A percentile compares a stretch with the other conserved stretches of the same genome.
These are phyloP conservation scores for Lepidocyrtoides sp. DNA, from an alignment of 2,888 invertebrate species.

Conservation along the genomic window DNA sequence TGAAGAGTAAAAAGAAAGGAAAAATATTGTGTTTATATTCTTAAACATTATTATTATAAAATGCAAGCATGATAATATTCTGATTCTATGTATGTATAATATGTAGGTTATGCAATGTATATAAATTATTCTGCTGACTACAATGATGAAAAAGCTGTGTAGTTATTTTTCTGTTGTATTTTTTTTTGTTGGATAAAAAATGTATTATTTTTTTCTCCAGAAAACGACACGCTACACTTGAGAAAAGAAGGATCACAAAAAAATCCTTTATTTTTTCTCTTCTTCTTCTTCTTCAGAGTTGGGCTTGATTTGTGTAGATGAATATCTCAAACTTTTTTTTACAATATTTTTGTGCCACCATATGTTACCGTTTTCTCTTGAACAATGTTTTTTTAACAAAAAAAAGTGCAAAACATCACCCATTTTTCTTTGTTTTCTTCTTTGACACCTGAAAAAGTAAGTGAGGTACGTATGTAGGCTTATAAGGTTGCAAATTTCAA, in stretches of 20 bases:
- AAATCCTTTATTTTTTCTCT: too few species aligned
- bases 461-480: too few species aligned
- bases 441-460: conserved; percentile 61
- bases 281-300: background rate
- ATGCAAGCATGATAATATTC: too few species aligned
- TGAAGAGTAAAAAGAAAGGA: conserved; percentile 9
- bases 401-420: conserved; percentile 50
- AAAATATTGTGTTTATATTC: background rate
- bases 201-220: background rate
- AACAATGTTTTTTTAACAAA: too few species aligned
- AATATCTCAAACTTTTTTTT: conserved; percentile 57
- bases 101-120: background rate
- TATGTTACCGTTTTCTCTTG: conserved; percentile 5
- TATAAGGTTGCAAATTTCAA: conserved; percentile 15
- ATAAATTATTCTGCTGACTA: background rate
- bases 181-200: background rate
- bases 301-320: conserved; percentile 63
- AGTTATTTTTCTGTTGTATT: background rate
- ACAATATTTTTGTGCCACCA: conserved; percentile 2
- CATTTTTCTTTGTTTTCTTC: conserved; percentile 70
- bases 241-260: background rate
- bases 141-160: background rate
- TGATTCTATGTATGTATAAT: too few species aligned
- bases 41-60: background rate
- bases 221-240: background rate